Evolutionary conservation across 2,797 vertebrate species (phyloP), one percentile per base, ranked within the genome.

Genomic region (Poecilia picta): DNA sequence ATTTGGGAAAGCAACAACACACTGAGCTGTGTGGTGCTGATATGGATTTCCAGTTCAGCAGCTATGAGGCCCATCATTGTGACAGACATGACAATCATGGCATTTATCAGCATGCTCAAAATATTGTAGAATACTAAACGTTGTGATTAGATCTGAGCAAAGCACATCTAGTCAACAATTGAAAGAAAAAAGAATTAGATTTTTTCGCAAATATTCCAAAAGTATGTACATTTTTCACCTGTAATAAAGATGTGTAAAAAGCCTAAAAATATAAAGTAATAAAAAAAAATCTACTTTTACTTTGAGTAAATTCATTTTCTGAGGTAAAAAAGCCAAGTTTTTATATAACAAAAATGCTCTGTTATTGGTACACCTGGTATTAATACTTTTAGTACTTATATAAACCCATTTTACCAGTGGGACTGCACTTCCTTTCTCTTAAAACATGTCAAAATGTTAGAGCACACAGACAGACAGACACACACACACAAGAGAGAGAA

Each of bases 41-140:
- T 87, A 85, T 81, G 81, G 73, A 82, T 81, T 80, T 85, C 64
- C 62, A 72, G 74, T 82, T 55, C 66, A 77, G 74, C 77, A 51
- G 78, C 73, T 77, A 74, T 62, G 71, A 81, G 82, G 53, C 72
- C 75, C 15, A 46, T 77, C 43, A 88, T 36, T 82, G 77, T 82
- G 79, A 72, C 5, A 13, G 59, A 31, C 43, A 81, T 83, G 39
- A 75, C 51, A 80, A 77, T 85, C 66, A 55, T 74, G 75, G 31
- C 43, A 80, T 87, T 88, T 55, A 79, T 72, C 74, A 77, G 78
- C 78, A 78, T 71, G 68, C 80, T 83, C 76, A 51, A 41, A 74
- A 84, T 77, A 85, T 33, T 78, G 70, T 43, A 72, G 72, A 46
- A 79, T 51, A 49, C 64, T 85, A 74, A 83, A 81, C 72, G 72